phyloP scores from a whole-genome alignment of 1,140 invertebrate species.

The Neodiprion virginianus region DNA sequence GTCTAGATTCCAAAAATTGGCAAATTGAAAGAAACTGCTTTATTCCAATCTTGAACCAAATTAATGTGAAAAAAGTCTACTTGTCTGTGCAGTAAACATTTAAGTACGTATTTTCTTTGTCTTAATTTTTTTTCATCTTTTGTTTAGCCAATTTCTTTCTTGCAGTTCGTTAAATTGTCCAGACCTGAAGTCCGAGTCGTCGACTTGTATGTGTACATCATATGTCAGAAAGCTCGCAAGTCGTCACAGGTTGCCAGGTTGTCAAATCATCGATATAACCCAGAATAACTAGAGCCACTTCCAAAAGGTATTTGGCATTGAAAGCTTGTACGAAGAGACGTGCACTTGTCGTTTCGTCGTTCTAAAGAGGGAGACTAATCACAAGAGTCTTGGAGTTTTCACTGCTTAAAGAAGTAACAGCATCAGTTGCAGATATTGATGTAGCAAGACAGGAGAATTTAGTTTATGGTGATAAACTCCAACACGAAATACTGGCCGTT shows the following conservation, averaged over 20 bases:
- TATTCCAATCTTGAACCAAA: no score
- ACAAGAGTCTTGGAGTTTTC: no score
- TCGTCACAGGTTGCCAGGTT: slow-evolving; percentile 65
- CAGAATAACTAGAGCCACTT: no score
- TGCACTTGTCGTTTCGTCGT: no score
- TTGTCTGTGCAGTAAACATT: no score
- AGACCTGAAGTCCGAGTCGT: slow-evolving; percentile 65
- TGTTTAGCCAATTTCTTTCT: slow-evolving; percentile 59
- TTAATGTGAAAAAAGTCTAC: no score
- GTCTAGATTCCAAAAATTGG: no score
- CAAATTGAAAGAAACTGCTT: no score
- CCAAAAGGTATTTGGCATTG: slow-evolving; percentile 45
- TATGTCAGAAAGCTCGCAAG: slow-evolving; percentile 81
- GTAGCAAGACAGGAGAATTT: slow-evolving; percentile 41
- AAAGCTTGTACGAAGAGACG: no score
- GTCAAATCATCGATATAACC: no score
- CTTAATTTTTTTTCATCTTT: slow-evolving; percentile 54
- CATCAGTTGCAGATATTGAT: slow-evolving; percentile 33
- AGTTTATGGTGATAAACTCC: slow-evolving; percentile 52
- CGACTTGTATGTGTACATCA: slow-evolving; percentile 71
- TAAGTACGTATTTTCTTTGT: slow-evolving; percentile 56
- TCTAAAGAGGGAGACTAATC: no score
- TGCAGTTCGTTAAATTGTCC: slow-evolving; percentile 59
- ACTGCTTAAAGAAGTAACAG: background rate
- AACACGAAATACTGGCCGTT: slow-evolving; percentile 54